These are phyloP conservation scores for Drosophila infuscata DNA, from an alignment of 2,888 invertebrate genomes.

Conservation along the genomic window DNA sequence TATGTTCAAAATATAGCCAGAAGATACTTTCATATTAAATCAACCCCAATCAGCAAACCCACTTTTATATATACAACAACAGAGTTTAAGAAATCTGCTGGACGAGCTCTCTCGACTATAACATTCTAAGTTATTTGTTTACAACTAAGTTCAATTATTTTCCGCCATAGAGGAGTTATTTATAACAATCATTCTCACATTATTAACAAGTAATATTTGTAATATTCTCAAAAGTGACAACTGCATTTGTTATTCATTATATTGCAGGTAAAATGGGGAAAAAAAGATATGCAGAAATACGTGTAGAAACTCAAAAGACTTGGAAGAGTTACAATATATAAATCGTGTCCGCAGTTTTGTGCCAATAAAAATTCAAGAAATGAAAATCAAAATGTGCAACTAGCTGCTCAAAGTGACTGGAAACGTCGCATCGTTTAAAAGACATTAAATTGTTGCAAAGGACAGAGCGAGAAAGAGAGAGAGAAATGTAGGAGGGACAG, in stretches of 20 bases:
- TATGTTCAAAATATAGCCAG: background rate
- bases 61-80: background rate
- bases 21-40: background rate
- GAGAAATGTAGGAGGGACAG: background rate
- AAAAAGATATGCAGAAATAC: background rate
- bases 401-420: constrained; percentile 29
- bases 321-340: constrained; percentile 21
- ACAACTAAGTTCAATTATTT: background rate
- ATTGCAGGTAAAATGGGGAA: background rate
- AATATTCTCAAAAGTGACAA: background rate
- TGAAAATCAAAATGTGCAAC: constrained; percentile 43
- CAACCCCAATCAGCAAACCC: too few relatives aligned
- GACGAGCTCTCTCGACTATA: background rate
- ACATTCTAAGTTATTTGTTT: background rate
- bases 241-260: background rate
- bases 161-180: background rate
- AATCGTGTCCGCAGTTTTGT: constrained; percentile 1
- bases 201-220: background rate
- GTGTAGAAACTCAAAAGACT: background rate
- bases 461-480: background rate
- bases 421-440: constrained; percentile 20
- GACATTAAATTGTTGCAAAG: constrained; percentile 16
- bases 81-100: too few relatives aligned
- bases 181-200: background rate
- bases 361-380: constrained; percentile 58